These are phyloP conservation scores for Lissonota sp. DNA, from an alignment of 2,888 invertebrate species.

Conservation along the genomic window DNA sequence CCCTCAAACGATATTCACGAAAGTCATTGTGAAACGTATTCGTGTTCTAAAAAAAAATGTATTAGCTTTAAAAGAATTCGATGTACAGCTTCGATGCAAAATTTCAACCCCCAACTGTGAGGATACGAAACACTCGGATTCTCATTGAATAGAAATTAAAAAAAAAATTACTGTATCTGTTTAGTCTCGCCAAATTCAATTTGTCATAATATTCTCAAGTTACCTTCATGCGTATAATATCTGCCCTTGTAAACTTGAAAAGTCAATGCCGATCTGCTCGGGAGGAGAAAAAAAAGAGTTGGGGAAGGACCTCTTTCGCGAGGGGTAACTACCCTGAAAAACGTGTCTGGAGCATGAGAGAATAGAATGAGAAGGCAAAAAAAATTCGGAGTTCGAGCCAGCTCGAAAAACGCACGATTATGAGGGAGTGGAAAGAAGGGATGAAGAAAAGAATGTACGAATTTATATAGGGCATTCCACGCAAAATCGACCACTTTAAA, in stretches of 20 bases:
- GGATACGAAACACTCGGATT: too few species aligned
- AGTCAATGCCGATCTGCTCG: constrained; percentile 43
- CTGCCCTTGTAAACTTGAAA: constrained; percentile 50
- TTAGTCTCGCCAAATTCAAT: too few species aligned
- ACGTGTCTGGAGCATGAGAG: constrained; percentile 52
- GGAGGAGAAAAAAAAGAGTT: constrained; percentile 32
- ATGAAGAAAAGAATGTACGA: constrained; percentile 11
- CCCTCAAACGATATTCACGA: too few species aligned
- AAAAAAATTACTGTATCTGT: too few species aligned
- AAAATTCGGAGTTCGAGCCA: constrained; percentile 32
- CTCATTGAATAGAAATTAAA: too few species aligned
- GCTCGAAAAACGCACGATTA: constrained; percentile 47
- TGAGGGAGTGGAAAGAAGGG: constrained; percentile 46
- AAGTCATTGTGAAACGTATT: too few species aligned
- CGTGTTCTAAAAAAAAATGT: too few species aligned
- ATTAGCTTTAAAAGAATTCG: too few species aligned
- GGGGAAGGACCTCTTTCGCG: constrained; percentile 13
- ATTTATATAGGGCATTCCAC: too few species aligned
- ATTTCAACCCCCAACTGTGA: too few species aligned
- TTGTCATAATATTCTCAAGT: background rate
- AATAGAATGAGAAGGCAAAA: background rate
- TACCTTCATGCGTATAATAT: constrained; percentile 2
- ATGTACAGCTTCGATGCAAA: too few species aligned
- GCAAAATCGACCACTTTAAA: too few species aligned
- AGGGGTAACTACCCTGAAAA: constrained; percentile 58